Evolutionary conservation across 2,888 invertebrate species (phyloP), one percentile per base, ranked within the genome.

Genomic region (Polydrusus tereticollis): DNA sequence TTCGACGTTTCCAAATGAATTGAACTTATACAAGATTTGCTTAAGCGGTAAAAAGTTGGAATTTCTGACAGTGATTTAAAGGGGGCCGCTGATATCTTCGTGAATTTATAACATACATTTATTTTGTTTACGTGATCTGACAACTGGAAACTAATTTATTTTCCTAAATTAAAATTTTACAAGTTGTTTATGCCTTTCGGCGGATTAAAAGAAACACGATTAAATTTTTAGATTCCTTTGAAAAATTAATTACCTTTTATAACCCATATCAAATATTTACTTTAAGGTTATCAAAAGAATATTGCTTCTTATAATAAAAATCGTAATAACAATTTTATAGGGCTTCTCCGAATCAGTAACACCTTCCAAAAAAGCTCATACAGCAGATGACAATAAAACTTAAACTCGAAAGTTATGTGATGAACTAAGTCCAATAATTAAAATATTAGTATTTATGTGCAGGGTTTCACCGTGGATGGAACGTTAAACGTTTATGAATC

Each of bases 41-140:
- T 59, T 67, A 59, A 59, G 47, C 23, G 45, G 67, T 67, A 59
- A 67, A 67, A 67, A 67, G 67, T 67, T 67, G 36, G 47, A 59
- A 23, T 59, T 67, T 36, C 67, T 58, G 67, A 67, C 67, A 67
- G 58, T 67, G 67, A 67, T 67, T 67, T 67, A 67, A 67, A 47
- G 67, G 47, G 45, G 67, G 58, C 26, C 47, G 47, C 59, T 36
- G 47, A 59, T 67, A 67, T 67, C 67, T 67, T 67, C 20, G 20
- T 18, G 29, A 55, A 67, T 67, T 67, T 67, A 67, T 67, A 67
- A 59, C 67, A 41, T 23, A 58, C 67, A 67, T 67, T 62, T 62
- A 47, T 62, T 62, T 45, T 33, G 62, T 59, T 59, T 59, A 43
- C 38, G 36, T 59, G 16, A 14, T 26, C 41, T 59, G 59, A 43